Evolutionary conservation across 2,113 vertebrate species (phyloP), one percentile per base, ranked within the genome.

Genomic region (Choloepus hoffmanni): DNA sequence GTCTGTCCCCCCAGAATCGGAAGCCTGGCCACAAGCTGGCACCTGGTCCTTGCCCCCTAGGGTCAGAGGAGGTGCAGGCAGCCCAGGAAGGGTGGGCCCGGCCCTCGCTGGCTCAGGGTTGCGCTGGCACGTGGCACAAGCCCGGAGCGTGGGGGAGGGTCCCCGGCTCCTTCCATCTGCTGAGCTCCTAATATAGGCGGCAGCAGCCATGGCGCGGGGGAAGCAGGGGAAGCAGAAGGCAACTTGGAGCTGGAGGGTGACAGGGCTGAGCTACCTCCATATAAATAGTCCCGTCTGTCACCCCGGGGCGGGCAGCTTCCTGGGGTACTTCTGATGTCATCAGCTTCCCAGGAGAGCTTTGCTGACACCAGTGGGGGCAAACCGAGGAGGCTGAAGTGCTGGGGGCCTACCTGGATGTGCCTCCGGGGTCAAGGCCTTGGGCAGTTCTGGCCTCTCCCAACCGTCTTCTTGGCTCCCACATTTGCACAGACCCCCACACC

Each of bases 241-340:
- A 79, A 36, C 73, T 33, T 68, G 30, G 89, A 95, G 92, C 88
- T 45, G 68, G 70, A 95, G 92, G 78, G 95, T 50, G 95, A 95
- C 73, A 30, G 85, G 91, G 94, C 86, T 96, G 90, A 9, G 7
- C 11, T 86, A 78, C 97, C 83, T 87, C 81, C 95, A 3, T 89
- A 95, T 92, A 95, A 92, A 98, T 92, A 97, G 96, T 81, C 82
- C 94, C 11, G 93, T 97, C 97, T 97, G 95, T 94, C 95, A 1
- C 96, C 90, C 92, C 0, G 36, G 77, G 85, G 86, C 0, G 36
- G 86, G 85, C 9, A 60, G 89, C 95, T 97, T 97, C 91, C 96
- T 91, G 91, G 86, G 95, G 65, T 86, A 92, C 87, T 55, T 90
- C 58, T 96, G 96, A 89, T 83, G 90, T 90, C 95, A 68, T 50